Conservation (phyloP, 2,797 vertebrate genomes). For the Meda fulgida region DNA sequence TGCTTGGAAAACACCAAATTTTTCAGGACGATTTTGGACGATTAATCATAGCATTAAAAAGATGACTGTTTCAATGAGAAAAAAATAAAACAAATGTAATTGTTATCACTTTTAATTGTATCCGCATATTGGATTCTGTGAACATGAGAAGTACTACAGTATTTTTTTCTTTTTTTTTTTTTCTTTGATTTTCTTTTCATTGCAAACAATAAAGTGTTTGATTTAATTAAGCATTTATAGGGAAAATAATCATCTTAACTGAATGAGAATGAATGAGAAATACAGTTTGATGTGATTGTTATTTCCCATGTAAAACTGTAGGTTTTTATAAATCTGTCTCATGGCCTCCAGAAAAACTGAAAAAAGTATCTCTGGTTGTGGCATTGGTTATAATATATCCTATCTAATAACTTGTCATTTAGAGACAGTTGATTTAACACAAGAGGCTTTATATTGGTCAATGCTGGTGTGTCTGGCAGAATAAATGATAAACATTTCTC, state of each 20-base stretch:
- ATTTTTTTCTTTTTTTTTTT: too few relatives aligned
- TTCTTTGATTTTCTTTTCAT: not conserved
- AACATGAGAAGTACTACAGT: not conserved
- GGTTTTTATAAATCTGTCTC: not conserved
- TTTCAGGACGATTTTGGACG: not conserved
- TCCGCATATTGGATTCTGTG: not conserved
- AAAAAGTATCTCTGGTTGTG: constrained; percentile 25
- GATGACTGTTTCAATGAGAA: not conserved
- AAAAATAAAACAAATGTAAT: not conserved
- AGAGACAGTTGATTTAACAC: constrained; percentile 27
- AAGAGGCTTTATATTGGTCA: constrained; percentile 39
- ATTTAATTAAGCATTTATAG: not conserved
- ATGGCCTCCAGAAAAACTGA: not conserved
- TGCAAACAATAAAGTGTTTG: not conserved
- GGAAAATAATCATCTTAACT: not conserved
- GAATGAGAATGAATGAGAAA: not conserved
- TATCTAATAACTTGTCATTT: constrained; percentile 28
- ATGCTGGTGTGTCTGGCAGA: constrained; percentile 23
- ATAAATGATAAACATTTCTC: constrained; percentile 42
- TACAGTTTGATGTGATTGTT: not conserved
- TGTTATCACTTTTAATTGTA: not conserved
- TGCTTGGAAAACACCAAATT: not conserved
- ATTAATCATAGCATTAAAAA: not conserved
- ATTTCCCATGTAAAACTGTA: not conserved
- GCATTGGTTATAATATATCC: constrained; percentile 19